Percentiles rank a stretch among this genome's conserved stretches.
phyloP scores from a whole-genome alignment of 2,888 invertebrate genomes.

The Cheilosia vernalis region DNA sequence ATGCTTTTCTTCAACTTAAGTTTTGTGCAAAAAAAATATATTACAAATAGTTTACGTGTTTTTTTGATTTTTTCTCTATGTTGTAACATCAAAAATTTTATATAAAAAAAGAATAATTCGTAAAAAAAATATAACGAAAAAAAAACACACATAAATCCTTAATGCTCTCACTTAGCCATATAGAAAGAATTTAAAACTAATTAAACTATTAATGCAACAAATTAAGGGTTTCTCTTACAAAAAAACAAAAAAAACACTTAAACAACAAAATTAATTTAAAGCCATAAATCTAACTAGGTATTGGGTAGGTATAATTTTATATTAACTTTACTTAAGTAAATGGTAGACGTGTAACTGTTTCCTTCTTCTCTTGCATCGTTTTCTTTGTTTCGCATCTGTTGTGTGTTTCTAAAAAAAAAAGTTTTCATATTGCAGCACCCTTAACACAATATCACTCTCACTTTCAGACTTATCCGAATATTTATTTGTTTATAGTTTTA shows the following conservation, averaged over 20 bases:
- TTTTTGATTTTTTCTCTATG: conserved; percentile 30
- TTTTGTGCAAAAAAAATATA: conserved; percentile 56
- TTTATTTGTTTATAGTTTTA: conserved; percentile 32
- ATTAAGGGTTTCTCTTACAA: conserved; percentile 32
- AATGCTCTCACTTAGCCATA: conserved; percentile 20
- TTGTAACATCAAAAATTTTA: conserved; percentile 36
- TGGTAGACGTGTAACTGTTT: conserved; percentile 67
- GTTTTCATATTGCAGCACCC: conserved; percentile 80
- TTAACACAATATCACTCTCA: conserved; percentile 83
- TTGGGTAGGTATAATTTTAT: conserved; percentile 37
- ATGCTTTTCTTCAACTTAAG: conserved; percentile 35
- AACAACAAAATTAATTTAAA: conserved; percentile 26
- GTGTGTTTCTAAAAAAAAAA: conserved; percentile 39
- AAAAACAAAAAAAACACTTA: conserved; percentile 7
- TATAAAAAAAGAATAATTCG: conserved; percentile 16
- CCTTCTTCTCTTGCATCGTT: conserved; percentile 32
- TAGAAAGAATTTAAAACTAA: conserved; percentile 7
- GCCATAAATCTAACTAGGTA: conserved; percentile 21
- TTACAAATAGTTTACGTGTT: conserved; percentile 11
- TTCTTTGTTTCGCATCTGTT: conserved; percentile 12
- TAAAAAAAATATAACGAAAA: conserved; percentile 12
- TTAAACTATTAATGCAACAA: conserved; percentile 29
- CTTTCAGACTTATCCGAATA: conserved; percentile 83
- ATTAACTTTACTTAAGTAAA: conserved; percentile 68
- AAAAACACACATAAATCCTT: conserved; percentile 8